These are phyloP conservation scores for Oligia latruncula DNA, from an alignment of 2,888 invertebrate species.

Conservation along the genomic window DNA sequence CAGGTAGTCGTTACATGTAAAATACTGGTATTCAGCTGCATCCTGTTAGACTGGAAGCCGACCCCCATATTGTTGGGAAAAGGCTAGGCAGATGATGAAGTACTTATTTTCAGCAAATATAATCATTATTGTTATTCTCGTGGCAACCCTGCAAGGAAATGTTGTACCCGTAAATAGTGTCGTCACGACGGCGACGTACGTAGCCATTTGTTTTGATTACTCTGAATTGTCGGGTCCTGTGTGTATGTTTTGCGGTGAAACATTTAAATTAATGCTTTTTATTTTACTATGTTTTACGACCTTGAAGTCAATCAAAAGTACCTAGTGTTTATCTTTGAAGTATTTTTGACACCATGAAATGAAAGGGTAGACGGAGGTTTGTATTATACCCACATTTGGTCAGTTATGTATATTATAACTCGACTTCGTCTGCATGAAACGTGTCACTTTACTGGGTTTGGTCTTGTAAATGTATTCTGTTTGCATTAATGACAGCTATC, in stretches of 20 bases:
- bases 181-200: constrained; percentile 65
- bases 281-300: constrained; percentile 6
- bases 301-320: constrained; percentile 7
- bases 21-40: too few relatives aligned
- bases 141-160: constrained; percentile 48
- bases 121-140: not conserved
- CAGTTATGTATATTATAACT: not conserved
- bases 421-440: too few relatives aligned
- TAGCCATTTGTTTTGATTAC: constrained; percentile 67
- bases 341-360: not conserved
- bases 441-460: too few relatives aligned
- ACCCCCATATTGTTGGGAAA: too few relatives aligned
- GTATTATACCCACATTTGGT: not conserved
- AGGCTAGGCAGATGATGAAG: too few relatives aligned
- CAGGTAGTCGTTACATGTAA: too few relatives aligned
- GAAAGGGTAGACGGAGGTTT: not conserved
- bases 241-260: constrained; percentile 42
- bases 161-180: constrained; percentile 64
- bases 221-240: constrained; percentile 58
- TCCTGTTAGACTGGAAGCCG: too few relatives aligned
- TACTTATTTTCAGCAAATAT: not conserved
- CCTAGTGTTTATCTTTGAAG: not conserved
- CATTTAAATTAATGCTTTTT: constrained; percentile 17
- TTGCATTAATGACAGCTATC: too few relatives aligned
- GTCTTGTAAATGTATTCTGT: too few relatives aligned